Base-by-base conservation (phyloP, 2,797 vertebrate genomes). In the Hydrolagus colliei region DNA sequence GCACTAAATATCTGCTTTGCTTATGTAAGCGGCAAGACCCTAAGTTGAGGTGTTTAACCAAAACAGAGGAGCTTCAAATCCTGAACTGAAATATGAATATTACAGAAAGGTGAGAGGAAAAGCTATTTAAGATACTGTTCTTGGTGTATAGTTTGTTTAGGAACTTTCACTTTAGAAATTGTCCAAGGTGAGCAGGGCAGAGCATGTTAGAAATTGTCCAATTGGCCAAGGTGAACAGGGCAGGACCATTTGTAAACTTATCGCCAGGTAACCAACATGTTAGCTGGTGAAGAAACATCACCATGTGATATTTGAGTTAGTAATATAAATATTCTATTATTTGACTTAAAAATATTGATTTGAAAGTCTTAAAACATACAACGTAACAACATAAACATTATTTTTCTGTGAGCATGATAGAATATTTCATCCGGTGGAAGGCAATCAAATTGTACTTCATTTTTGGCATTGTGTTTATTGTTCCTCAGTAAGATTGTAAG, bases 21-120 rank as follows among this genome's bases (percentile, higher is more conserved):
- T 35, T n/a, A 18, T 67, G 14, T 52, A 52, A 41, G 4, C 71
- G 35, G 27, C 79, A 84, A 84, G 79, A 71, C 65, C 62, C 35
- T 65, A 84, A 27, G 71, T 67, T 71, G 79, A 84, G 79, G 79
- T 84, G 79, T 71, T 71, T 71, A 84, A 84, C 71, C 67, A 84
- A 84, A 52, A 1, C 32, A 68, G 12, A 41, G 32, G 18, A 41
- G 4, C 16, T 84, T 18, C n/a, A 8, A 18, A 84, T 71, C 14
- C 78, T 80, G 7, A 80, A 32, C 2, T 6, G 6, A 52, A 52
- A 52, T 52, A 52, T 52, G 2, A 52, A 52, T 52, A 52, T 52
- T 52, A 52, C 2, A 52, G 6, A 52, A 52, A 52, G 41, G 41
- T 52, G 41, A 52, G 41, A 52, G 41, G 41, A 52, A 52, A 52